Evolutionary conservation across 2,113 vertebrate genomes (phyloP), one percentile per base, ranked within the genome.

Genomic region (Nycticryphes semicollaris): DNA sequence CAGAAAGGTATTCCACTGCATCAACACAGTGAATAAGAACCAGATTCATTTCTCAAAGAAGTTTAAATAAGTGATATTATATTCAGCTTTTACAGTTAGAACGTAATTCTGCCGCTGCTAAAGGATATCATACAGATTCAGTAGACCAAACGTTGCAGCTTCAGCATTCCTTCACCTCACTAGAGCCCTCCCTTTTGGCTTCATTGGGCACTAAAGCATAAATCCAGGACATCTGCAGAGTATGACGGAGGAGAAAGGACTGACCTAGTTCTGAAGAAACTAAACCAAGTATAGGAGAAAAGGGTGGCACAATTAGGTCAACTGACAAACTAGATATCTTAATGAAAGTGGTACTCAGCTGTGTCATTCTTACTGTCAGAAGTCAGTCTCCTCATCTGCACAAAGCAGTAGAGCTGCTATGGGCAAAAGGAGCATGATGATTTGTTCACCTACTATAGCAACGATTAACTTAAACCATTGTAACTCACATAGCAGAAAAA

Each of bases 141-240:
- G 16, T 3, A 83, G 57, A 57, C 17, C 35, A 70, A 47, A 72
- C 3, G 10, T 1, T 12, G 35, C 23, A 48, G 27, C 10, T 63
- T 79, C 43, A 39, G 56, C 31, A 8, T 24, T 45, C 43, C 30
- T 53, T n/a, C 4, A 0, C 23, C 8, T 39, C 11, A 2, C 37
- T 25, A 15, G 25, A 60, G 16, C 43, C 22, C 53, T 72, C 13
- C 13, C 27, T 35, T 53, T 28, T 22, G 69, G 48, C 30, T 82
- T 79, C 47, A 63, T 10, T 1, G 0, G 68, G n/a, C 37, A 27
- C 31, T 50, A 28, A 7, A 33, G 50, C 22, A 67, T 17, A 47
- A 2, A 6, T 0, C 1, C 3, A 9, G 39, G 68, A 12, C 50
- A 8, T 35, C 57, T 67, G 51, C 3, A 20, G 43, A 51, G 28